Conservation (phyloP, 2,888 invertebrate genomes). For the Acronicta leporina region DNA sequence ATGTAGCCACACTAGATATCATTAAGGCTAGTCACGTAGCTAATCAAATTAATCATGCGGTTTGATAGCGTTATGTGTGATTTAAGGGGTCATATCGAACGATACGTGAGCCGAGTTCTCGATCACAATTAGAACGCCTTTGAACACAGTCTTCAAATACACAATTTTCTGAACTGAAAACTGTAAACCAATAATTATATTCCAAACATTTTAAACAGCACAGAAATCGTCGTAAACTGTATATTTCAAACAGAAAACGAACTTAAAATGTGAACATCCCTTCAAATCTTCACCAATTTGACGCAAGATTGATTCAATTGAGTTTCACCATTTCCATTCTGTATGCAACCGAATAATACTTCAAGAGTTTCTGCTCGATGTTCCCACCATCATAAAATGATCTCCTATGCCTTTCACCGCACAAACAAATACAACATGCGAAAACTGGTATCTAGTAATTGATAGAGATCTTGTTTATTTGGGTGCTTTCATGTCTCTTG, state of each 20-base stretch:
- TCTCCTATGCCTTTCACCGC: slow-evolving; percentile 60
- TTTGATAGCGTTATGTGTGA: slow-evolving; percentile 77
- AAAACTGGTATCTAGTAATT: slow-evolving; percentile 64
- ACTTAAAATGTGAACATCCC: slow-evolving; percentile 68
- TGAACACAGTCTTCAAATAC: slow-evolving; percentile 40
- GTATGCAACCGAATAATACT: slow-evolving; percentile 84
- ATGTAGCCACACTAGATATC: slow-evolving; percentile 54
- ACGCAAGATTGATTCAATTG: slow-evolving; percentile 86
- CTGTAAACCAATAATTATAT: slow-evolving; percentile 3
- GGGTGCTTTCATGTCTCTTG: slow-evolving; percentile 81
- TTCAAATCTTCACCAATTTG: slow-evolving; percentile 79
- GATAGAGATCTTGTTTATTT: slow-evolving; percentile 69
- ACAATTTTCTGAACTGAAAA: slow-evolving; percentile 1
- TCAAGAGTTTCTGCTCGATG: slow-evolving; percentile 73
- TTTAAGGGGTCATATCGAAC: slow-evolving; percentile 72
- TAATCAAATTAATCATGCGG: slow-evolving; percentile 76
- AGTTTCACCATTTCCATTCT: slow-evolving; percentile 78
- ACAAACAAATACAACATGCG: slow-evolving; percentile 51
- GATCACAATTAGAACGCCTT: slow-evolving; percentile 59
- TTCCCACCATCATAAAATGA: slow-evolving; percentile 71
- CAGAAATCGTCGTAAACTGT: slow-evolving; percentile 16
- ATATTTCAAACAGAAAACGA: slow-evolving; percentile 61
- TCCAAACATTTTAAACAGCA: neutral
- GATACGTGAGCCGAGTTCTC: slow-evolving; percentile 67
- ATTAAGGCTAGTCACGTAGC: slow-evolving; percentile 68